Evolutionary conservation across 2,888 invertebrate species (phyloP).

Genomic region (Stenchaetothrips biformis): DNA sequence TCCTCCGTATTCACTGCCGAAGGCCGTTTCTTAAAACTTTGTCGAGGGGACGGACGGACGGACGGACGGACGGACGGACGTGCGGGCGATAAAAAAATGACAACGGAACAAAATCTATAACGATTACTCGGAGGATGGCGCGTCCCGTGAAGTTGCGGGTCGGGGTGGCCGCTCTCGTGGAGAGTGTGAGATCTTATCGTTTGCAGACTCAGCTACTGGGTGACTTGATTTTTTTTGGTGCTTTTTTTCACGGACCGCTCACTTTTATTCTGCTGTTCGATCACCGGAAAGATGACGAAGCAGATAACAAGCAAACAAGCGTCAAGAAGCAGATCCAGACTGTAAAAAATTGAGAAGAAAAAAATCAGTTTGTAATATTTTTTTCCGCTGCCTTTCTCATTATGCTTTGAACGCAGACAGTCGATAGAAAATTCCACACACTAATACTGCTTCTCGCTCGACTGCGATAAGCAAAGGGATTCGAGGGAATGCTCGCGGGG

Average conservation of each 20-base stretch:
- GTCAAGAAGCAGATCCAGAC: no score
- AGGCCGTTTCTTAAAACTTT: slow-evolving; percentile 16
- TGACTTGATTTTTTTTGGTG: neutral
- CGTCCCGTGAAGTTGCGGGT: neutral
- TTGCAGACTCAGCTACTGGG: neutral
- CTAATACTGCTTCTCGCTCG: no score
- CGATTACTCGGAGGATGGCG: neutral
- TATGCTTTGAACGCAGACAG: no score
- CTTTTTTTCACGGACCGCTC: neutral
- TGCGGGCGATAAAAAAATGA: neutral
- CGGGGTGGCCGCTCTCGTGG: neutral
- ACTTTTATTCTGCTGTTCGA: neutral
- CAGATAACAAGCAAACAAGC: no score
- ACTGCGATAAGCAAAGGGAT: no score
- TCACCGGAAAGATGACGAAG: no score
- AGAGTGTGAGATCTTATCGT: neutral
- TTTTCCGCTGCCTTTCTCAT: no score
- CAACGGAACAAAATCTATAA: slow-evolving; percentile 11
- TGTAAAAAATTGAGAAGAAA: no score
- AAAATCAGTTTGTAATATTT: no score
- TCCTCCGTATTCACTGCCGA: neutral
- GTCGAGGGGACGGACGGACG: neutral
- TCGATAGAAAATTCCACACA: no score
- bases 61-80: no score
- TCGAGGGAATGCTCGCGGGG: neutral